Evolutionary conservation across 2,113 vertebrate species (phyloP).

Genomic region (Seriola quinqueradiata): DNA sequence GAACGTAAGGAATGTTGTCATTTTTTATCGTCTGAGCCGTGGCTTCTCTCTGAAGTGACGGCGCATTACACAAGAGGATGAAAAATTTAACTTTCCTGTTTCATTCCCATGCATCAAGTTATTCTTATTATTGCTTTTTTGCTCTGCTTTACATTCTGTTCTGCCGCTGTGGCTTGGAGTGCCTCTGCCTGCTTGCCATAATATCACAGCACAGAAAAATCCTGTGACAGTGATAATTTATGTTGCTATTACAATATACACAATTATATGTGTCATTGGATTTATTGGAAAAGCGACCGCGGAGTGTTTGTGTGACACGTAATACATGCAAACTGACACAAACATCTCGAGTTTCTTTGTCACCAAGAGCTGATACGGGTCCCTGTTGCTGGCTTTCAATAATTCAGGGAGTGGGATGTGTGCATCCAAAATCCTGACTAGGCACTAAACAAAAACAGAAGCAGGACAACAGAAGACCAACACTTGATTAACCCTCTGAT

Average conservation of each 20-base stretch:
- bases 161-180: neutral
- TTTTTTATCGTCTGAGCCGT: conserved; percentile 19
- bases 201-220: neutral
- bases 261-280: neutral
- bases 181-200: neutral
- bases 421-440: conserved; percentile 38
- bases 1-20: conserved; percentile 20
- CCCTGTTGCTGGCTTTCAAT: conserved; percentile 67
- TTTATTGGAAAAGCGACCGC: neutral
- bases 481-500: conserved; percentile 3
- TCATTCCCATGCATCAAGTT: neutral
- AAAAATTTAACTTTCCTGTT: neutral
- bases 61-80: neutral
- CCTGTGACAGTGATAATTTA: neutral
- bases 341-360: conserved; percentile 52
- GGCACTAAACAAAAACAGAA: conserved; percentile 21
- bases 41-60: neutral
- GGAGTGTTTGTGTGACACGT: conserved; percentile 1
- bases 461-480: neutral
- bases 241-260: neutral
- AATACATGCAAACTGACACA: conserved; percentile 39
- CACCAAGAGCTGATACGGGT: conserved; percentile 51
- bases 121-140: neutral
- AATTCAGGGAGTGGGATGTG: conserved; percentile 68
- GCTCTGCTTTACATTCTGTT: neutral